Base-by-base conservation (phyloP, 2,113 vertebrate genomes). In the Dipodomys merriami region DNA sequence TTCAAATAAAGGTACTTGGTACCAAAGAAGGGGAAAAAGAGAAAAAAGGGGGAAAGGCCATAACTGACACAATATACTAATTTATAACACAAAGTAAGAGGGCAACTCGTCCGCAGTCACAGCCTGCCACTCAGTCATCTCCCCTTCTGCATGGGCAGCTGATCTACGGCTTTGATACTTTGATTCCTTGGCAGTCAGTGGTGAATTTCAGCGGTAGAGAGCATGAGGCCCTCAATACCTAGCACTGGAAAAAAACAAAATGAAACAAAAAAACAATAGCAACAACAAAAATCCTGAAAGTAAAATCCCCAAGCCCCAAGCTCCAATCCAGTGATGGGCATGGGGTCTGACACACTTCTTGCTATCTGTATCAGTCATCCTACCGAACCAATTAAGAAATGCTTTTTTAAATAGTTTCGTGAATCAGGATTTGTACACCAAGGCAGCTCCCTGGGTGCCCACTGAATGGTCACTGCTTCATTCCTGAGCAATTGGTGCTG, bases 341-440 rank as follows among this genome's bases (percentile, higher is more conserved):
- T 3, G 72, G 13, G 30, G 20, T 12, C 1, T 5, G 7, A 53
- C 2, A 5, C 2, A 27, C 69, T 13, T 20, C 2, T 7, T 0
- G 3, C 20, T 29, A 20, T 69, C 29, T 35, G 7, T 4, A 33
- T 7, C 0, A 9, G 22, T 15, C 7, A 19, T 8, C 68, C 46
- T 16, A 7, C 1, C 27, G 35, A 62, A 1, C 5, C 25, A 13
- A 8, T n/a, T 77, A 12, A 72, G 79, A 78, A 23, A 67, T 0
- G 33, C n/a, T 85, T 29, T 5, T 29, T 5, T 29, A 10, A 60
- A 74, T 7, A 25, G 49, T 22, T 49, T 44, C 29, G 30, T 30
- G 20, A 76, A 11, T 72, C 60, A 10, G 30, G 46, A 12, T 13
- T 81, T 2, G 8, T 20, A 5, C 10, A 30, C 49, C 4, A 12